Evolutionary conservation across 2,888 invertebrate species (phyloP).

Genomic region (Hyles lineata): DNA sequence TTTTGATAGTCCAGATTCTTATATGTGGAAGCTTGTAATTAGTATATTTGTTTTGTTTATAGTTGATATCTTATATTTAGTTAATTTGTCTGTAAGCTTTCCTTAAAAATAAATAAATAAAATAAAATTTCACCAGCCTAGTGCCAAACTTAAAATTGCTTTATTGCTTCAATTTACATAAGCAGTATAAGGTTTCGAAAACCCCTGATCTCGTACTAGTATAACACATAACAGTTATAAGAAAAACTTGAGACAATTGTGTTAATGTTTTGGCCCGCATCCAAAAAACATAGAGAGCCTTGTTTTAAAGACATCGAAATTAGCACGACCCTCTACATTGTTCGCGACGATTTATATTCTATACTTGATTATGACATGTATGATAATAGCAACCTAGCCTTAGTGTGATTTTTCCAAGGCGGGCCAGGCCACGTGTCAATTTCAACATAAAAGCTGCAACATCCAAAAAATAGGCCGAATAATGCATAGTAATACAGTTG

Average conservation of each 20-base stretch:
- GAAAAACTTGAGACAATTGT: neutral
- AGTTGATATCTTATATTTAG: no score
- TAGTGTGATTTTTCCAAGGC: slow-evolving; percentile 12
- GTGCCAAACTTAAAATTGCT: neutral
- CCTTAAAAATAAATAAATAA: no score
- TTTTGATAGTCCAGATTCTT: neutral
- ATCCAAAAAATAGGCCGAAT: slow-evolving; percentile 17
- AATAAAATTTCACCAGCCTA: neutral
- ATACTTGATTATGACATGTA: neutral
- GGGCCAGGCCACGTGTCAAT: slow-evolving; percentile 16
- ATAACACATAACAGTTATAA: neutral
- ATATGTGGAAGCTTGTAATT: no score
- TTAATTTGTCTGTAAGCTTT: no score
- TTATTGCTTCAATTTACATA: neutral
- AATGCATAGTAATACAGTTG: slow-evolving; percentile 23
- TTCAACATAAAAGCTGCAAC: slow-evolving; percentile 22
- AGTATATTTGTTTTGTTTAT: no score
- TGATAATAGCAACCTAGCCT: slow-evolving; percentile 1
- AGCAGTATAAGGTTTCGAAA: neutral
- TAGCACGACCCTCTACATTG: neutral
- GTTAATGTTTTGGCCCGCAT: neutral
- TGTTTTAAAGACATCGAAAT: neutral
- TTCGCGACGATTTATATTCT: neutral
- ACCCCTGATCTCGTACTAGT: neutral
- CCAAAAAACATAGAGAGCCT: slow-evolving; percentile 4